Base-by-base conservation (phyloP, 2,797 vertebrate genomes). In the Amniataba percoides region DNA sequence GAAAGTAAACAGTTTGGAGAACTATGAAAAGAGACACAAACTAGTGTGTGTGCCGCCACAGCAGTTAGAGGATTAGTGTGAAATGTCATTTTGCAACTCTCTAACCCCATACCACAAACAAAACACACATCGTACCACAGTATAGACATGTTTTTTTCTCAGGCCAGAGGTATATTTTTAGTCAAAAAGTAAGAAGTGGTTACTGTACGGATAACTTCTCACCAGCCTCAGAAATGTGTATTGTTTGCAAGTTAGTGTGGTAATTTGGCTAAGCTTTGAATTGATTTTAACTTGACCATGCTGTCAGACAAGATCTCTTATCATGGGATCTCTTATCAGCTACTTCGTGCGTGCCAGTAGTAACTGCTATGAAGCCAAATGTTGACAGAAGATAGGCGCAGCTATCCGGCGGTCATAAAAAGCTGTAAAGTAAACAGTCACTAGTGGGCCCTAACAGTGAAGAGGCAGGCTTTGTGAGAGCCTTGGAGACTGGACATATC, bases 361-460 rank as follows among this genome's bases (percentile, higher is more conserved):
- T 12, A 36, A 16, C 46, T 77, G 34, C 59, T 85, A 87, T 86
- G 88, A 84, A 58, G 79, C 70, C 85, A 81, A 90, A 92, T 91
- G 88, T 93, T 93, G 78, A 88, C 80, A 53, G 8, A 85, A 89
- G 89, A 93, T 92, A 92, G 88, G 67, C 2, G 0, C 25, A 23
- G 64, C 75, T 67, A 79, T 88, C 68, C 69, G 40, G 10, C 4
- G 51, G 53, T 64, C 52, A 78, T 81, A 78, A 78, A 79, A 71
- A 67, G 61, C 49, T 57, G 42, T 65, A 52, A 69, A 81, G 61
- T 82, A 71, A 85, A 87, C 27, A 31, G 46, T 77, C 42, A 70
- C 36, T 23, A 23, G 14, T 74, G 9, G 12, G 39, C 2, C 19
- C 43, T 48, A 70, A 60, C 53, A 69, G 10, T 34, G 21, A 51